Evolutionary conservation across 2,113 vertebrate genomes (phyloP).

Genomic region (Lepidothrix coronata): DNA sequence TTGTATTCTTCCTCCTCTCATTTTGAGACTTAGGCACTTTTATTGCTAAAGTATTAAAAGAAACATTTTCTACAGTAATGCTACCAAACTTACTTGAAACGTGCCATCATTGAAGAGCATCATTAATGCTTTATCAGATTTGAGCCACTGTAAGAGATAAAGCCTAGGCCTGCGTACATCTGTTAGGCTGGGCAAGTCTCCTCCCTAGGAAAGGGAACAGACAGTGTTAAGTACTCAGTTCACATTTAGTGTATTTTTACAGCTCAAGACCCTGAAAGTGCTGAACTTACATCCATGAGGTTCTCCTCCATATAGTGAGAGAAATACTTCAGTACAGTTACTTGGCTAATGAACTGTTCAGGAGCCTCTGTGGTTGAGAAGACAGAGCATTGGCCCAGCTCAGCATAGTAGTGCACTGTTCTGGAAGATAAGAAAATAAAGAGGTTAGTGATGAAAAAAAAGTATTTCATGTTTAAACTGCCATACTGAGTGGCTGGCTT

Average conservation of each 20-base stretch:
- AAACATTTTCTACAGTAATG: neutral
- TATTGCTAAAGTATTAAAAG: neutral
- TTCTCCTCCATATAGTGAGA: constrained; percentile 99
- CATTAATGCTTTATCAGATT: constrained; percentile 96
- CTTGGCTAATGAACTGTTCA: constrained; percentile 92
- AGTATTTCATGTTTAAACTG: neutral
- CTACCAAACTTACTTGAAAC: constrained; percentile 86
- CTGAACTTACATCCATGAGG: constrained; percentile 94
- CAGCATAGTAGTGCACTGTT: constrained; percentile 95
- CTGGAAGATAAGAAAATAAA: constrained; percentile 59
- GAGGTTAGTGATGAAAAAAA: neutral
- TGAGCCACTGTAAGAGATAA: constrained; percentile 96
- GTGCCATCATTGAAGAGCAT: constrained; percentile 99
- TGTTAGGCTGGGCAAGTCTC: constrained; percentile 86
- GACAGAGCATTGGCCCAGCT: constrained; percentile 90
- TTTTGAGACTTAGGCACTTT: neutral
- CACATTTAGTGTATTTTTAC: neutral
- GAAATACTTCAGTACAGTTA: constrained; percentile 97
- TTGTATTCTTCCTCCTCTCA: neutral
- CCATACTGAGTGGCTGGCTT: neutral
- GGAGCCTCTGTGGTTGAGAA: constrained; percentile 88
- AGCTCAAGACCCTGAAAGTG: neutral
- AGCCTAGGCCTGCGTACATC: constrained; percentile 88
- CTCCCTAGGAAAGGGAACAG: constrained; percentile 79
- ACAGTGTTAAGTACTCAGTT: neutral